Percentiles rank a stretch among this genome's conserved stretches.
Conservation (phyloP, 2,888 invertebrate genomes). For the Trichacis sp. region DNA sequence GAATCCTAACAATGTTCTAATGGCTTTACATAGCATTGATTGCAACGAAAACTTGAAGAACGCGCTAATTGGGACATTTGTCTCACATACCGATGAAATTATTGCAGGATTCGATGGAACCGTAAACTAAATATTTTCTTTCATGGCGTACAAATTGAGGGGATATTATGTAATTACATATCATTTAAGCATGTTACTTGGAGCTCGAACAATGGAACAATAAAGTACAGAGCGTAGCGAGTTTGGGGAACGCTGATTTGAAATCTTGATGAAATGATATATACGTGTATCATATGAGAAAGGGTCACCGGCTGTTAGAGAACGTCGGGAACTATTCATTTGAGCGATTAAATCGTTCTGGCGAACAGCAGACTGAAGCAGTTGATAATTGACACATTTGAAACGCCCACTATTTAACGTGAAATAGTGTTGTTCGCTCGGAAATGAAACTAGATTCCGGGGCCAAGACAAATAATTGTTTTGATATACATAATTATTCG, state of each 20-base stretch:
- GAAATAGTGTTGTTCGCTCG: background rate
- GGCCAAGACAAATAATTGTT: no score
- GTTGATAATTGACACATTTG: conserved; percentile 56
- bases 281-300: conserved; percentile 23
- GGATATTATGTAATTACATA: conserved; percentile 19
- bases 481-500: conserved; percentile 19
- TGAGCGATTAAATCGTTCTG: conserved; percentile 32
- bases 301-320: conserved; percentile 33
- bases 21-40: no score
- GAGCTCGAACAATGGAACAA: conserved; percentile 26
- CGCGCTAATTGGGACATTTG: no score
- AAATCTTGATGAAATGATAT: conserved; percentile 38
- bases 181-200: conserved; percentile 22
- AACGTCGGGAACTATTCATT: conserved; percentile 37
- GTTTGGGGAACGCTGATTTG: conserved; percentile 24
- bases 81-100: no score
- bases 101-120: no score
- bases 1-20: no score
- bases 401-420: conserved; percentile 4
- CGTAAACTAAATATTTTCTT: background rate
- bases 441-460: background rate
- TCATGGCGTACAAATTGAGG: no score
- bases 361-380: conserved; percentile 45
- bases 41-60: no score
- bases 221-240: conserved; percentile 11